These are phyloP conservation scores for Trematocara marginatum DNA, from an alignment of 2,113 vertebrate genomes.

Conservation along the genomic window DNA sequence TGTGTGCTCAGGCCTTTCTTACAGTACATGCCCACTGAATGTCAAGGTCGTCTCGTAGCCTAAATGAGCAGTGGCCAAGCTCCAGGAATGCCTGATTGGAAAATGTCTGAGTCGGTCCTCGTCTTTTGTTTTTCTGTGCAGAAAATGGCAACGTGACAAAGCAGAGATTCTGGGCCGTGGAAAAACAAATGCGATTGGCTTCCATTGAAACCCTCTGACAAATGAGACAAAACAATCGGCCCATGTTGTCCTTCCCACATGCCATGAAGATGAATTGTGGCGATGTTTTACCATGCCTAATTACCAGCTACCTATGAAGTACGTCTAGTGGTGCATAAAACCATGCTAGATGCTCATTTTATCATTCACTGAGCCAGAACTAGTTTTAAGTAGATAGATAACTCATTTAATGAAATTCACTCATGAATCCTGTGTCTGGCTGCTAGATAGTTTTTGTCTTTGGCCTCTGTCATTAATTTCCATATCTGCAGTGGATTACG, in stretches of 20 bases:
- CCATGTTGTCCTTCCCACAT: not conserved
- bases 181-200: conserved; percentile 1
- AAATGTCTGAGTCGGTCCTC: conserved; percentile 9
- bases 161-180: not conserved
- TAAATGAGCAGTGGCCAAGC: conserved; percentile 10
- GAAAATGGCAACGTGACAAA: conserved; percentile 35
- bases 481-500: not conserved
- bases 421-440: conserved; percentile 20
- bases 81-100: conserved; percentile 40
- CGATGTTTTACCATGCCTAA: conserved; percentile 35
- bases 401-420: conserved; percentile 42
- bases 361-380: conserved; percentile 53
- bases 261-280: conserved; percentile 52
- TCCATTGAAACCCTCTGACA: conserved; percentile 23
- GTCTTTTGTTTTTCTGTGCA: conserved; percentile 13
- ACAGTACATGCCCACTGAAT: not conserved
- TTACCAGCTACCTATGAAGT: conserved; percentile 45
- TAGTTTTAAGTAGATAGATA: conserved; percentile 42
- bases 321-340: conserved; percentile 36
- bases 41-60: conserved; percentile 23
- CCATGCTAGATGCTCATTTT: conserved; percentile 43
- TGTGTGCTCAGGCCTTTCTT: not conserved
- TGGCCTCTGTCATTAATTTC: not conserved
- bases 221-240: conserved; percentile 23
- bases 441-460: not conserved